Percentiles rank a stretch among this genome's conserved stretches.
phyloP scores from a whole-genome alignment of 2,888 invertebrate species.

The Ashinkailepas kermadecensis region DNA sequence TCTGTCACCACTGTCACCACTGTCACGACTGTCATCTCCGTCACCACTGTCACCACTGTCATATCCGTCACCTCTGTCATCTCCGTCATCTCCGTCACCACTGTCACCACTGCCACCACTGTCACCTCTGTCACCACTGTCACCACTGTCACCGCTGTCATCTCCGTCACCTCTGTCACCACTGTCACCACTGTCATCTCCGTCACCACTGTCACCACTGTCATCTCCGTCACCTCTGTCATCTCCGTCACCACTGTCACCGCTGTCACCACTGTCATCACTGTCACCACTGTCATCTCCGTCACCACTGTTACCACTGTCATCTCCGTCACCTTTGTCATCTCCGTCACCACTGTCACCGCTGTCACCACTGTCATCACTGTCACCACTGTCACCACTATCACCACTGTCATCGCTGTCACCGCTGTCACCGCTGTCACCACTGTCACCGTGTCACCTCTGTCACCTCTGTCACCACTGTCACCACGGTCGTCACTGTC shows the following conservation, averaged over 20 bases:
- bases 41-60: background rate
- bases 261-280: background rate
- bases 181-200: background rate
- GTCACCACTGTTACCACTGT: background rate
- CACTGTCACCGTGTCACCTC: background rate
- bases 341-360: background rate
- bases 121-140: background rate
- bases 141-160: background rate
- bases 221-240: background rate
- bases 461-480: background rate
- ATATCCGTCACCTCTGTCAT: background rate
- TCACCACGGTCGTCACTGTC: background rate
- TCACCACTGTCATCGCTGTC: background rate
- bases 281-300: background rate
- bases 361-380: background rate
- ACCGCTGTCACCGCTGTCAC: background rate
- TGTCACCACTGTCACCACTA: background rate
- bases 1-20: background rate
- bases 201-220: background rate
- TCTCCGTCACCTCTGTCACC: background rate
- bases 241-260: background rate
- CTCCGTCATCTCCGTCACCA: background rate
- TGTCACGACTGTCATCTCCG: background rate
- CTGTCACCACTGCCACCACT: background rate
- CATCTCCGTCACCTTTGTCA: background rate